Evolutionary conservation across 2,888 invertebrate species (phyloP).

Genomic region (Mythimna albipuncta): DNA sequence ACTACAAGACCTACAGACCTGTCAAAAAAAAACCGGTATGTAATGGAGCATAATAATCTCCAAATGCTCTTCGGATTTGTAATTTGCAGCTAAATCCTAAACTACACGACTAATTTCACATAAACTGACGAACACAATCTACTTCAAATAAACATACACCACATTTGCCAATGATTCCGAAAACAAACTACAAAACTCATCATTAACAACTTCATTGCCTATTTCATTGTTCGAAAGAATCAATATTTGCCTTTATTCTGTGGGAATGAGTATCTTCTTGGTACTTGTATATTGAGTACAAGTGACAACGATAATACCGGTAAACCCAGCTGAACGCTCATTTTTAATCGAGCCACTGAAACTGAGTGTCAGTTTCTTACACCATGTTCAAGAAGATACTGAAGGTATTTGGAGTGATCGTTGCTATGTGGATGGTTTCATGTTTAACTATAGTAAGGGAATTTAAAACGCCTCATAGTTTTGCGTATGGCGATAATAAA

Average conservation of each 20-base stretch:
- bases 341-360: slow-evolving; percentile 17
- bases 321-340: slow-evolving; percentile 11
- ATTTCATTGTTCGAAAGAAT: slow-evolving; percentile 65
- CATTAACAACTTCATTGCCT: slow-evolving; percentile 59
- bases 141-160: slow-evolving; percentile 4
- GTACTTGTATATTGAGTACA: slow-evolving; percentile 65
- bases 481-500: neutral
- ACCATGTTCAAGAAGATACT: slow-evolving; percentile 56
- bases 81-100: no score
- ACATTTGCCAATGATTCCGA: slow-evolving; percentile 4
- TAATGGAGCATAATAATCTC: no score
- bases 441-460: slow-evolving; percentile 70
- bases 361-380: slow-evolving; percentile 11
- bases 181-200: slow-evolving; percentile 43
- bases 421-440: slow-evolving; percentile 73
- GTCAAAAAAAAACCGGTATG: no score
- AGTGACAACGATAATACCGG: slow-evolving; percentile 15
- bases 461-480: slow-evolving; percentile 51
- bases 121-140: neutral
- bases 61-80: no score
- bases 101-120: neutral
- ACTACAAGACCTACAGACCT: no score
- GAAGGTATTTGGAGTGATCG: slow-evolving; percentile 63
- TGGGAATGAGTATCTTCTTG: slow-evolving; percentile 67
- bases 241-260: slow-evolving; percentile 70